Percentiles rank a stretch among this genome's conserved stretches.
Evolutionary conservation across 2,113 vertebrate genomes (phyloP).

Genomic region (Oxyura jamaicensis): DNA sequence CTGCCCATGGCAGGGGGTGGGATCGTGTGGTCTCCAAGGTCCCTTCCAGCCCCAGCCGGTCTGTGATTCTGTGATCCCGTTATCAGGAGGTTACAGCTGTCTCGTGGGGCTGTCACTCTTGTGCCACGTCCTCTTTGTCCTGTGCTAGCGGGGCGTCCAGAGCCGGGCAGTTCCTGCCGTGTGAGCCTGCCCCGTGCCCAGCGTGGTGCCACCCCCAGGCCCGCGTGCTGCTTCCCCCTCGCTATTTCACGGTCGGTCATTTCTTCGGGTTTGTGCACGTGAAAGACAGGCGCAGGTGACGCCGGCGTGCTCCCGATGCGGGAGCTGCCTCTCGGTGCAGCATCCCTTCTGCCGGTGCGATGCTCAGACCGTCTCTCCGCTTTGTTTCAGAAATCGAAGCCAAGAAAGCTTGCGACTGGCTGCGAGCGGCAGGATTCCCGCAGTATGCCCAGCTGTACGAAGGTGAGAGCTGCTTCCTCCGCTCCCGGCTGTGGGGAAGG

Average conservation of each 20-base stretch:
- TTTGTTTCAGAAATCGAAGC: slow-evolving; percentile 83
- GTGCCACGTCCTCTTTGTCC: neutral
- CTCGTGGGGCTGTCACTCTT: rapidly evolving
- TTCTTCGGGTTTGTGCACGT: neutral
- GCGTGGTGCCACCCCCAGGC: neutral
- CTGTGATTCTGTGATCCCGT: too few species aligned
- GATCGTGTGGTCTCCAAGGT: too few species aligned
- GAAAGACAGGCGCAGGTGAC: rapidly evolving
- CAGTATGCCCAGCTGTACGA: slow-evolving; percentile 90
- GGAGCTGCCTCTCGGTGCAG: rapidly evolving
- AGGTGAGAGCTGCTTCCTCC: slow-evolving; percentile 75
- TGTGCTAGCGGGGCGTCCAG: neutral
- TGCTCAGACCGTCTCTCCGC: neutral
- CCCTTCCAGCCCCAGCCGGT: too few species aligned
- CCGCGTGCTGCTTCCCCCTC: neutral
- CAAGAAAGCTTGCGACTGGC: slow-evolving; percentile 87
- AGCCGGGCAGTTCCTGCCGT: neutral
- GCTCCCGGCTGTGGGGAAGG: rapidly evolving
- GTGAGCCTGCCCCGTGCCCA: rapidly evolving
- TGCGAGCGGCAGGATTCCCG: slow-evolving; percentile 88
- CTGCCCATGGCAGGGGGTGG: too few species aligned
- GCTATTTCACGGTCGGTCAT: rapidly evolving
- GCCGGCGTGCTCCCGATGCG: neutral
- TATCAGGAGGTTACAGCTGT: neutral
- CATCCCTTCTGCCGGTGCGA: rapidly evolving